Evolutionary conservation across 2,888 invertebrate genomes (phyloP).

Genomic region (Hydrotaea diabolus): DNA sequence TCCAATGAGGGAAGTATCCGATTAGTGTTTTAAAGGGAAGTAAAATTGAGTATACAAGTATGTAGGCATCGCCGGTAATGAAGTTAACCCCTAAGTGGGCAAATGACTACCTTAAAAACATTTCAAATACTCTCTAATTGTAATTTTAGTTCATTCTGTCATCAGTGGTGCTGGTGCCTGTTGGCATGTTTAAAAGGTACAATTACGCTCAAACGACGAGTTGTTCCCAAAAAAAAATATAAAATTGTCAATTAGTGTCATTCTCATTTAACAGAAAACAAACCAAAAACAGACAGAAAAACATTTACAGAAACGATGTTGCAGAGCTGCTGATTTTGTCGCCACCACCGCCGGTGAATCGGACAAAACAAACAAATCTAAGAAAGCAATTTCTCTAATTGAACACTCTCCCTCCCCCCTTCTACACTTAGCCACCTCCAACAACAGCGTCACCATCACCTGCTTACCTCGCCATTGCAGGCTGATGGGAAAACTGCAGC

Average conservation of each 20-base stretch:
- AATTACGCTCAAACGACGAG: not conserved
- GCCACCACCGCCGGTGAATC: not conserved
- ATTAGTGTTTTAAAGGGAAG: too few relatives aligned
- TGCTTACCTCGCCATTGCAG: not conserved
- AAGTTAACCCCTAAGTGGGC: too few relatives aligned
- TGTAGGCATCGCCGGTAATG: too few relatives aligned
- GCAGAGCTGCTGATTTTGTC: not conserved
- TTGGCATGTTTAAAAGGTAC: not conserved
- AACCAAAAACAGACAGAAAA: not conserved
- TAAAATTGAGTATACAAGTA: too few relatives aligned
- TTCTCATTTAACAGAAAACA: slow-evolving; percentile 38
- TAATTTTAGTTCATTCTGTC: not conserved
- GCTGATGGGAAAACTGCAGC: not conserved
- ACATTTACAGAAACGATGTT: not conserved
- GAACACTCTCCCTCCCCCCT: not conserved
- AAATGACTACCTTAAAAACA: too few relatives aligned
- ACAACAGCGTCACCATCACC: not conserved
- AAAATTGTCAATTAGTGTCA: slow-evolving; percentile 60
- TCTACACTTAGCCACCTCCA: not conserved
- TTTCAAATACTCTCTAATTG: too few relatives aligned
- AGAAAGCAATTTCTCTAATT: slow-evolving; percentile 43
- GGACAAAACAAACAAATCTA: slow-evolving; percentile 26
- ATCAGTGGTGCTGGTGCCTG: not conserved
- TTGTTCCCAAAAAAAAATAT: slow-evolving; percentile 16
- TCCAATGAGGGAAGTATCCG: too few relatives aligned